Conservation (phyloP, 2,888 invertebrate species). For the Watsonalla cultraria region DNA sequence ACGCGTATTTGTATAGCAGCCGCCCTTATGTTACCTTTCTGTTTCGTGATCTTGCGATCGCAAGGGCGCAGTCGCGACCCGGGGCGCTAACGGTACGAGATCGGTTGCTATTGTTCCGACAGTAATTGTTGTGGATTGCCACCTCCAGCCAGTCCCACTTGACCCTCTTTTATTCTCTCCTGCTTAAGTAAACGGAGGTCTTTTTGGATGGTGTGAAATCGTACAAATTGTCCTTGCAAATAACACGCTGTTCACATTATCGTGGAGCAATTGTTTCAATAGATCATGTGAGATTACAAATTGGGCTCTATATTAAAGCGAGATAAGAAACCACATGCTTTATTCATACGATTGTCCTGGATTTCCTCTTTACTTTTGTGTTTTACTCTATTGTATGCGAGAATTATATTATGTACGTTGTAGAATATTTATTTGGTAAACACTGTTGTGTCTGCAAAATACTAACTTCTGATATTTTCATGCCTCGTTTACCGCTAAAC, state of each 20-base stretch:
- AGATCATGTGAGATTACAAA: constrained; percentile 1
- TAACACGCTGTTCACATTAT: constrained; percentile 1
- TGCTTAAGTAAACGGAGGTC: not conserved
- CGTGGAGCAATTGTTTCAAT: constrained; percentile 5
- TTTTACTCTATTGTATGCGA: no score
- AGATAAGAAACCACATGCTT: no score
- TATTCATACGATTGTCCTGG: no score
- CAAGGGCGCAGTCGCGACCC: constrained; percentile 28
- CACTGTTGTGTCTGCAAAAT: no score
- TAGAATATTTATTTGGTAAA: no score
- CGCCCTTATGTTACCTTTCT: no score
- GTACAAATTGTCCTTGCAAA: constrained; percentile 2
- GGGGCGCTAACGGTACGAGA: constrained; percentile 51
- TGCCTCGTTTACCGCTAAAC: no score
- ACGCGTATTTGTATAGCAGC: no score
- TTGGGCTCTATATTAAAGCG: not conserved
- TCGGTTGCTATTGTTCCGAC: constrained; percentile 65
- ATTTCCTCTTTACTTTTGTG: no score
- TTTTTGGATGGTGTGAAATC: not conserved
- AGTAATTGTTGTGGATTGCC: constrained; percentile 66
- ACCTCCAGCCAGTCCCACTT: constrained; percentile 16
- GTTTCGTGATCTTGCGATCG: not conserved
- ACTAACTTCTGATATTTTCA: no score
- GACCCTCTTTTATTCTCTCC: constrained; percentile 11
- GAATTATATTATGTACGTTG: no score